Conservation (phyloP, 2,797 vertebrate species). For the Limosa lapponica region DNA sequence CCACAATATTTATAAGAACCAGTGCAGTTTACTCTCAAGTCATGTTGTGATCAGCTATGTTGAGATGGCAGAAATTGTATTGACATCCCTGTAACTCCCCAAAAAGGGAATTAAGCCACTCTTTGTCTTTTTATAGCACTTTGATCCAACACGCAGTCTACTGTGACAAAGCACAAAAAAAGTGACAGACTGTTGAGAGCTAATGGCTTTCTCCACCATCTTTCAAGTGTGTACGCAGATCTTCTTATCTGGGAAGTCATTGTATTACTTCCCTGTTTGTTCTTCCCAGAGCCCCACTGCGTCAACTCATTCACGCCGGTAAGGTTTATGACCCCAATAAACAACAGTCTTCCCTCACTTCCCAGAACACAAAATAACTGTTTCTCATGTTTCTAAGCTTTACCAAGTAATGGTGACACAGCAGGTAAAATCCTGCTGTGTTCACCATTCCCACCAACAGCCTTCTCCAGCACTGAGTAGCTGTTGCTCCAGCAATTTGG, state of each 20-base stretch:
- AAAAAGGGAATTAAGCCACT: background rate
- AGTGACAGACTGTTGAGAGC: background rate
- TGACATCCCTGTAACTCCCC: background rate
- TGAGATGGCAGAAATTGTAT: background rate
- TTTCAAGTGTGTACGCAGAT: background rate
- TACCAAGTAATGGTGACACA: background rate
- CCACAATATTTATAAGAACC: fast-evolving
- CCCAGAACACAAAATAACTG: background rate
- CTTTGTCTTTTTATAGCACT: background rate
- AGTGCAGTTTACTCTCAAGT: fast-evolving
- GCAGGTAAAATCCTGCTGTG: background rate
- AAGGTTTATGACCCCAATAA: slow-evolving; percentile 16
- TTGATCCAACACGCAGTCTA: background rate
- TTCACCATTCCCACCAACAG: background rate
- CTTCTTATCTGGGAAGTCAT: background rate
- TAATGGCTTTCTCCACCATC: background rate
- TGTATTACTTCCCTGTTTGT: slow-evolving; percentile 14
- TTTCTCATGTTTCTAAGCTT: background rate
- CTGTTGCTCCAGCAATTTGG: background rate
- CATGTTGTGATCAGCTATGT: no score
- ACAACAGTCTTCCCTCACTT: background rate
- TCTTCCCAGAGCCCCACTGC: slow-evolving; percentile 9
- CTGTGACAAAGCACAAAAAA: background rate
- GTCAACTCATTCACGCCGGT: background rate
- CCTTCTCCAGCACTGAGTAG: background rate